A percentile compares a stretch with the other conserved stretches of the same genome.
phyloP scores from a whole-genome alignment of 2,888 invertebrate genomes.

The Nesidiocoris tenuis region DNA sequence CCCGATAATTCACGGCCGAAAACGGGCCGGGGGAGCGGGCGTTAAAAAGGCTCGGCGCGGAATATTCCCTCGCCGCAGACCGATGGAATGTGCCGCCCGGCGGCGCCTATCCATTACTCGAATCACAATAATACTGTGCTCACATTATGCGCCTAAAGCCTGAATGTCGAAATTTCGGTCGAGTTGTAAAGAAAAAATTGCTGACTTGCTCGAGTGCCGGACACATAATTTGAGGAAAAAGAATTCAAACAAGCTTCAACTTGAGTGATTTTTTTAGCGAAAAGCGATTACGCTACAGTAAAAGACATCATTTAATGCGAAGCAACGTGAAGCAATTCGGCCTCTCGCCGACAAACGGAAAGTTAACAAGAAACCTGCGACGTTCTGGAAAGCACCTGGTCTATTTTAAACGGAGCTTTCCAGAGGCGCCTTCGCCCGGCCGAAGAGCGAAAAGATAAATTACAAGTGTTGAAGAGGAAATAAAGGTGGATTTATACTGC shows the following conservation, averaged over 20 bases:
- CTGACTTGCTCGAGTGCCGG: too few relatives aligned
- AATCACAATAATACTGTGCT: neutral
- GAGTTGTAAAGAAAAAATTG: too few relatives aligned
- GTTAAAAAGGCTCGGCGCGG: neutral
- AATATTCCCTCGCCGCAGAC: neutral
- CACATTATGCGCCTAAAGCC: too few relatives aligned
- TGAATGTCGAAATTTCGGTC: too few relatives aligned
- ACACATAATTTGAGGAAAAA: too few relatives aligned
- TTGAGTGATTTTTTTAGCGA: too few relatives aligned
- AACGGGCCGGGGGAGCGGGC: neutral
- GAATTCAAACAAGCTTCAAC: too few relatives aligned
- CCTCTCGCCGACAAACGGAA: slow-evolving; percentile 12
- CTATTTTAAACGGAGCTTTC: slow-evolving; percentile 34
- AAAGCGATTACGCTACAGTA: too few relatives aligned
- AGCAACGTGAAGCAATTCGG: slow-evolving; percentile 29
- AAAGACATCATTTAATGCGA: too few relatives aligned
- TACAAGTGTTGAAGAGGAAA: slow-evolving; percentile 43
- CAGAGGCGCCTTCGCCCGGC: neutral
- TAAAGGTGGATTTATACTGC: slow-evolving; percentile 44
- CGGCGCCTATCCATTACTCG: neutral
- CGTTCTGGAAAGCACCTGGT: slow-evolving; percentile 23
- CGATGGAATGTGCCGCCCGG: neutral
- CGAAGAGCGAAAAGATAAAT: slow-evolving; percentile 35
- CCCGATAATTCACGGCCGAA: neutral
- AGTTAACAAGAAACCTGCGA: slow-evolving; percentile 12